Conservation (phyloP, 1,140 invertebrate genomes). For the Diachasmimorpha longicaudata region DNA sequence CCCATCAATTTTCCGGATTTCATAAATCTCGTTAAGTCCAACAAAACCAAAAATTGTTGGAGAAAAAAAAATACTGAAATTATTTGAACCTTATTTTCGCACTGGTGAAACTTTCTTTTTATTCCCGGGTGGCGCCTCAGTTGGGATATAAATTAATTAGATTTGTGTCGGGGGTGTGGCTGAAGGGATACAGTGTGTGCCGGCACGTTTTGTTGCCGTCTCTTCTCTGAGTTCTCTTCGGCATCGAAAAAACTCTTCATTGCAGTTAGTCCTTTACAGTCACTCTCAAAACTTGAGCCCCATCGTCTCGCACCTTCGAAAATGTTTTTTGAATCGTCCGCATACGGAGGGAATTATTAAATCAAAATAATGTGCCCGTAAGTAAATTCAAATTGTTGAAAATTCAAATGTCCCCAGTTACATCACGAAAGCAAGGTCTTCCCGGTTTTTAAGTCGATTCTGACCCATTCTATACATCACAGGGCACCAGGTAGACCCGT, state of each 20-base stretch:
- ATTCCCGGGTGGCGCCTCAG: conserved; percentile 52
- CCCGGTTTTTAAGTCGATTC: background rate
- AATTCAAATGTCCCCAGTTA: background rate
- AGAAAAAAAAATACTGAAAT: conserved; percentile 9
- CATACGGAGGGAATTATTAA: too few species aligned
- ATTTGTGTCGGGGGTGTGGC: conserved; percentile 60
- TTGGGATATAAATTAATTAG: conserved; percentile 62
- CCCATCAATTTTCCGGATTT: background rate
- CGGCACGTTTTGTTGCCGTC: conserved; percentile 43
- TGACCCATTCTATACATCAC: background rate
- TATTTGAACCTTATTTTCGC: background rate
- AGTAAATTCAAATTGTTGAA: too few species aligned
- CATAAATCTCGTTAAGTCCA: background rate
- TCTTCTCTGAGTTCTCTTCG: conserved; percentile 32
- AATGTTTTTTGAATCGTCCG: too few species aligned
- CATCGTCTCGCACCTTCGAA: background rate
- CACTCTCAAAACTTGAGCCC: background rate
- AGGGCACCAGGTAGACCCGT: conserved; percentile 20
- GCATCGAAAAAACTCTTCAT: background rate
- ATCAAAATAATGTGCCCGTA: too few species aligned
- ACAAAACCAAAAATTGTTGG: background rate
- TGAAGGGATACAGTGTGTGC: conserved; percentile 26
- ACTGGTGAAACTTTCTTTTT: background rate
- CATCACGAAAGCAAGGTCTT: background rate
- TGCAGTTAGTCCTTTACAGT: background rate